These are phyloP conservation scores for Ectemnius lituratus DNA, from an alignment of 2,888 invertebrate genomes.

Conservation along the genomic window DNA sequence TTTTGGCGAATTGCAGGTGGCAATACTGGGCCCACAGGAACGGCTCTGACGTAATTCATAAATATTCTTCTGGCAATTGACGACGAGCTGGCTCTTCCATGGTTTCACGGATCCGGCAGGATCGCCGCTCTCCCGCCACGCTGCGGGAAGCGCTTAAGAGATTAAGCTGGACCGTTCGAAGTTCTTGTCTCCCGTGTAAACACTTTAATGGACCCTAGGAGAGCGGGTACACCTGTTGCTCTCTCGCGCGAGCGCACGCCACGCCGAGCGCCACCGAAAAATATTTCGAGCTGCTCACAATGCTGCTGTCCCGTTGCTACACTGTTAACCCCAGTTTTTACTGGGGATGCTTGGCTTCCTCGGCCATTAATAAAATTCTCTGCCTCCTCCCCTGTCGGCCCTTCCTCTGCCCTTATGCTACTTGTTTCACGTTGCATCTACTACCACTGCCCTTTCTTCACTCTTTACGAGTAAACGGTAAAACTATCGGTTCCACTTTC, in stretches of 20 bases:
- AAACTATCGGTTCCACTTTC: no score
- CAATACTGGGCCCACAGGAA: constrained; percentile 11
- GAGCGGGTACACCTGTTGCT: constrained; percentile 62
- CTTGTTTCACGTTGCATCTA: not conserved
- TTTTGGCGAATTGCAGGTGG: no score
- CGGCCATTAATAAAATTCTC: constrained; percentile 35
- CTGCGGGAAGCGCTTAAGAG: constrained; percentile 55
- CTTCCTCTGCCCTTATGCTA: not conserved
- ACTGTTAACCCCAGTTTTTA: constrained; percentile 18
- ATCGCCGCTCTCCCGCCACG: constrained; percentile 4
- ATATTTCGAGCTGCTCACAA: constrained; percentile 54
- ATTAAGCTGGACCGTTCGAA: constrained; percentile 65
- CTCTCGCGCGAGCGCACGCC: constrained; percentile 11
- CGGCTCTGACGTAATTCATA: constrained; percentile 43
- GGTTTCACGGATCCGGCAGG: not conserved
- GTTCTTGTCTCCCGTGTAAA: constrained; percentile 65
- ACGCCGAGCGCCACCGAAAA: constrained; percentile 47
- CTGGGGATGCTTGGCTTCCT: not conserved
- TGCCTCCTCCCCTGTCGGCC: not conserved
- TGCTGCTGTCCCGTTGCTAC: constrained; percentile 16
- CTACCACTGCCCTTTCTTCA: no score
- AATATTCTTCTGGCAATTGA: constrained; percentile 48
- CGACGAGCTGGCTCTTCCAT: constrained; percentile 27
- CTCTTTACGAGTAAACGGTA: no score
- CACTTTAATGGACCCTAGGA: constrained; percentile 61